Base-by-base conservation (phyloP, 2,888 invertebrate species). In the Polydrusus pterygomalis region DNA sequence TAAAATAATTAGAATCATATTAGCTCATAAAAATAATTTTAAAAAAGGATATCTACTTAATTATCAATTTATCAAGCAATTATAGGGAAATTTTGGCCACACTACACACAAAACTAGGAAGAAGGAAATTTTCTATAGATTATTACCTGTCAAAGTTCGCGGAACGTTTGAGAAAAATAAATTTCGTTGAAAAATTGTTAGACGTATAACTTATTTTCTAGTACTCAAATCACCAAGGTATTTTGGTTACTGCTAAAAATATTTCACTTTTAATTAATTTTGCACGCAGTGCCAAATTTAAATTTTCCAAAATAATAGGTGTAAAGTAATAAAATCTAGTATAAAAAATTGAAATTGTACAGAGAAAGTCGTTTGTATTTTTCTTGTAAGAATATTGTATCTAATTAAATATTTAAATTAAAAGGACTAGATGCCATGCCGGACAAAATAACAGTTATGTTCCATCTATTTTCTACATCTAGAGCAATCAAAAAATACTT, bases 121-220 rank as follows among this genome's bases (percentile, higher is more conserved):
- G 25, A 45, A 11, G 11, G 13, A 65, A 65, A 45, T 43, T 2
- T 15, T 30, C 18, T 34, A 8, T 67, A 25, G 8, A 34, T 77
- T 30, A 65, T 77, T 58, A 65, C 38, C 30, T 62, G 77, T 65
- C 43, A 74, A 72, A 73, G 65, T 18, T 20, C 18, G 13, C 15
- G 17, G 43, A 15, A 45, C 9, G 18, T 25, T 64, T 17, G 45
- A 47, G 17, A n/a, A 45, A 63, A n/a, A 38, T 17, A 25, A 9
- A 15, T 25, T 25, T 5, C 25, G 25, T 20, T 10, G n/a, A 63
- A 10, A 30, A 43, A n/a, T 15, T 11, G 43, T 25, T 18, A 25
- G 43, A 38, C 20, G 20, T 30, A 64, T 64, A 60, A 38, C 38
- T 38, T 60, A 60, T 40, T 60, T 60, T 38, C 17, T 60, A 60